Conservation (phyloP, 64 coral and sea anemone species). For the Catalaphyllia jardinei region DNA sequence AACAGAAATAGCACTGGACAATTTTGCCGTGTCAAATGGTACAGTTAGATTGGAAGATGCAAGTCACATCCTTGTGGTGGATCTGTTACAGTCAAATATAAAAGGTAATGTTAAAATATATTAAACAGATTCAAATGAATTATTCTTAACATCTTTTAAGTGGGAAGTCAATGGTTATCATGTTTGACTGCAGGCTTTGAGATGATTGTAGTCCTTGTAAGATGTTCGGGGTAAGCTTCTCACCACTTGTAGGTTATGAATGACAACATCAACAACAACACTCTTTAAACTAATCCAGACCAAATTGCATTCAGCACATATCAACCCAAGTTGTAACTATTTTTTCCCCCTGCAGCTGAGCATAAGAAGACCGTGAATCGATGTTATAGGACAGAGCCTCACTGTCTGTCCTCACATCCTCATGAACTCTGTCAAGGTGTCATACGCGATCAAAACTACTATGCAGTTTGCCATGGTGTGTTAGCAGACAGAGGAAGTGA, state of each 20-base stretch:
- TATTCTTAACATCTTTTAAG: neutral
- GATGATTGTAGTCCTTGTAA: no score
- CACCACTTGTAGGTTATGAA: no score
- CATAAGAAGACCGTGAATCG: neutral
- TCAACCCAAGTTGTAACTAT: no score
- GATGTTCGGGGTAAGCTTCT: no score
- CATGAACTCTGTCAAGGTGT: conserved; percentile 55
- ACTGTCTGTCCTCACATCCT: conserved; percentile 59
- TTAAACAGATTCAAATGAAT: no score
- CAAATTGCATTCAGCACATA: neutral
- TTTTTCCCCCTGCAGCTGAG: conserved; percentile 12
- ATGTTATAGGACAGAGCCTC: conserved; percentile 14
- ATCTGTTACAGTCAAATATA: conserved; percentile 17
- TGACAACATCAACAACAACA: no score
- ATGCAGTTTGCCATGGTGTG: conserved; percentile 72
- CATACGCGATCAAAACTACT: conserved; percentile 71
- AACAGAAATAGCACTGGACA: conserved; percentile 54
- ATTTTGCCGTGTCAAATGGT: conserved; percentile 68
- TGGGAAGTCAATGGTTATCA: no score
- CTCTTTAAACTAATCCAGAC: no score
- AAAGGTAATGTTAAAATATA: conserved; percentile 21
- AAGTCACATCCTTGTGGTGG: conserved; percentile 56
- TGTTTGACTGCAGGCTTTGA: no score
- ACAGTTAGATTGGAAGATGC: conserved; percentile 61
- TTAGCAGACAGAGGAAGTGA: conserved; percentile 28